A percentile compares a stretch with the other conserved stretches of the same genome.
These are phyloP conservation scores for Typhlomys cinereus DNA, from an alignment of 2,113 vertebrate species.

Conservation along the genomic window DNA sequence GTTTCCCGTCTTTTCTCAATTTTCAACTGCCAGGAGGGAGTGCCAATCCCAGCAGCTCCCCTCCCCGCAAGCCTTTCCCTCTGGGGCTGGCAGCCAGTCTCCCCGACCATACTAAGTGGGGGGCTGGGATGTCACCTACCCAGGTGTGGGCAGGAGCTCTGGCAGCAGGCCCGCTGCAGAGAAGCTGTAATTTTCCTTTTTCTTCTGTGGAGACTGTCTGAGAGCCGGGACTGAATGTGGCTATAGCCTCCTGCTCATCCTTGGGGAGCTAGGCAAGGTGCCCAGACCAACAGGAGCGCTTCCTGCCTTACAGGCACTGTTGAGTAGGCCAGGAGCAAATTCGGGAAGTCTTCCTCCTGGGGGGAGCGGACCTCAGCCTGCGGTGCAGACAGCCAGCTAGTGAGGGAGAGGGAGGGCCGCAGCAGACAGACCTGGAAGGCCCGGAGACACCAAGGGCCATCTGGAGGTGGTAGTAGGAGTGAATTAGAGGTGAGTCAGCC, in stretches of 20 bases:
- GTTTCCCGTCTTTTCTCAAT: neutral
- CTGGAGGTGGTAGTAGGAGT: conserved; percentile 65
- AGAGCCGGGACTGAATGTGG: conserved; percentile 22
- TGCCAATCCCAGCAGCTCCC: neutral
- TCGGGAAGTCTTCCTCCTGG: neutral
- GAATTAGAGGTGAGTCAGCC: conserved; percentile 68
- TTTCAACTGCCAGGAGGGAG: neutral
- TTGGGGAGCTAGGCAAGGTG: conserved; percentile 41
- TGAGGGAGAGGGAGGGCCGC: neutral
- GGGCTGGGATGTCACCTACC: neutral
- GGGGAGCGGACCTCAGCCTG: conserved; percentile 31
- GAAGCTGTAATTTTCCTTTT: conserved; percentile 58
- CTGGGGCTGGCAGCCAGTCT: neutral
- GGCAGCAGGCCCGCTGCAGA: neutral
- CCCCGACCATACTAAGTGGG: neutral
- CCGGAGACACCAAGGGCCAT: conserved; percentile 60
- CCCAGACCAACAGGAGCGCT: conserved; percentile 50
- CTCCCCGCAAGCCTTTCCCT: neutral
- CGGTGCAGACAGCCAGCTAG: neutral
- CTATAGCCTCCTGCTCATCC: conserved; percentile 20
- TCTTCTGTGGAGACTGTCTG: conserved; percentile 53
- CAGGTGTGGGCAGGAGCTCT: conserved; percentile 4
- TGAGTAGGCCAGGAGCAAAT: neutral
- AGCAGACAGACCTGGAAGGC: conserved; percentile 69
- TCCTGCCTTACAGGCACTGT: conserved; percentile 18